phyloP scores from a whole-genome alignment of 2,888 invertebrate species.

The Fissipunctia ypsillon region DNA sequence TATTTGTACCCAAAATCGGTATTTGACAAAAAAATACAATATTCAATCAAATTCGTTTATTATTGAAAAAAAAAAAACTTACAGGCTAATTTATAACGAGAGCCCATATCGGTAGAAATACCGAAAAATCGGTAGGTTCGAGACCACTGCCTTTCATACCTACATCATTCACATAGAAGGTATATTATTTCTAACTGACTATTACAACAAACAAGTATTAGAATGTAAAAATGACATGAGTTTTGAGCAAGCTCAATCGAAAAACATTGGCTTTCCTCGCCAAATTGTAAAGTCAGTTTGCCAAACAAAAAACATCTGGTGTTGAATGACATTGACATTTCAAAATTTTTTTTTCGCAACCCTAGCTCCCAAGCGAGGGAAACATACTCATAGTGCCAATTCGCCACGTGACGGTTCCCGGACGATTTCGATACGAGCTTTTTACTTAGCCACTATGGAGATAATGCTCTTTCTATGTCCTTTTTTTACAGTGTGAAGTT shows the following conservation, averaged over 20 bases:
- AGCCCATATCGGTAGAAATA: too few relatives aligned
- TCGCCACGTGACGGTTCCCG: conserved; percentile 83
- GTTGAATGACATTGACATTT: conserved; percentile 48
- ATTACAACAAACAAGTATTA: background rate
- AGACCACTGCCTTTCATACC: too few relatives aligned
- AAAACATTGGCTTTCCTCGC: conserved; percentile 1
- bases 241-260: background rate
- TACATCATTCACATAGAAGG: background rate
- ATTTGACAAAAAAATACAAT: too few relatives aligned
- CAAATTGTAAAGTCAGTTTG: conserved; percentile 4
- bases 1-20: too few relatives aligned
- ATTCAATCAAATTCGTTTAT: too few relatives aligned
- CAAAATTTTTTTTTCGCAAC: conserved; percentile 53
- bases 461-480: conserved; percentile 83
- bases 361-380: conserved; percentile 67
- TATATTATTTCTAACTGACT: background rate
- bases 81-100: too few relatives aligned
- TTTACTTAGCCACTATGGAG: conserved; percentile 74
- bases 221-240: background rate
- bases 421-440: conserved; percentile 73
- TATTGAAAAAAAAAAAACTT: too few relatives aligned
- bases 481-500: conserved; percentile 70
- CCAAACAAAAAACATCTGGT: conserved; percentile 37
- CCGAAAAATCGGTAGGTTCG: too few relatives aligned
- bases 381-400: conserved; percentile 83